These are phyloP conservation scores for Ditula angustiorana DNA, from an alignment of 2,888 invertebrate genomes.

Conservation along the genomic window DNA sequence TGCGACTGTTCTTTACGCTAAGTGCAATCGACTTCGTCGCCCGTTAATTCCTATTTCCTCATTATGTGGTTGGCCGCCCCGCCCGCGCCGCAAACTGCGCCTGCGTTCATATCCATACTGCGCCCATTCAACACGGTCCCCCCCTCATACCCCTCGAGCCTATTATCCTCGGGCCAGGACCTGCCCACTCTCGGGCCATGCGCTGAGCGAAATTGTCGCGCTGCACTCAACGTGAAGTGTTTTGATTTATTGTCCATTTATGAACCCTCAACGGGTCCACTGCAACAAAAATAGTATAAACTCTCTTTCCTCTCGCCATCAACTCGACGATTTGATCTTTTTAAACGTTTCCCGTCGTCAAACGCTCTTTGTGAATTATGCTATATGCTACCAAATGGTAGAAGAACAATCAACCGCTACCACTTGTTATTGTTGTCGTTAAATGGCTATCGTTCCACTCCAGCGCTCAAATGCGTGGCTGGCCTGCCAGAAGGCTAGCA, in stretches of 20 bases:
- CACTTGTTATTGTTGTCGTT: background rate
- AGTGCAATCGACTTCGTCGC: conserved; percentile 74
- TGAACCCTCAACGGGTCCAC: conserved; percentile 63
- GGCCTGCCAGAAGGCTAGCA: conserved; percentile 72
- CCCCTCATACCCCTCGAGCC: conserved; percentile 45
- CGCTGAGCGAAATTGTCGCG: conserved; percentile 68
- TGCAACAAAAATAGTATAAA: conserved; percentile 64
- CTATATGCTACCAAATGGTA: background rate
- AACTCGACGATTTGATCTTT: conserved; percentile 45
- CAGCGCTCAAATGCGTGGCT: conserved; percentile 30
- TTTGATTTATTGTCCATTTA: conserved; percentile 82
- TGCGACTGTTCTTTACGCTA: conserved; percentile 43
- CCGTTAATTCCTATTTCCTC: conserved; percentile 85
- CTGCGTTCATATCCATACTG: conserved; percentile 48
- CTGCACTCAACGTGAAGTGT: conserved; percentile 74
- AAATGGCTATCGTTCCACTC: conserved; percentile 28
- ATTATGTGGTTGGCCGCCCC: conserved; percentile 70
- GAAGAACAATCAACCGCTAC: background rate
- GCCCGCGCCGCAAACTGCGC: conserved; percentile 46
- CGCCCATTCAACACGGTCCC: conserved; percentile 69
- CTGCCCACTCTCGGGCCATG: conserved; percentile 56
- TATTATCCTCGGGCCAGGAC: conserved; percentile 55
- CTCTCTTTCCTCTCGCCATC: conserved; percentile 46
- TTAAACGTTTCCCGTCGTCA: conserved; percentile 8
- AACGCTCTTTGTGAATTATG: background rate